These are phyloP conservation scores for Platalea minor DNA, from an alignment of 2,797 vertebrate genomes.

Conservation along the genomic window DNA sequence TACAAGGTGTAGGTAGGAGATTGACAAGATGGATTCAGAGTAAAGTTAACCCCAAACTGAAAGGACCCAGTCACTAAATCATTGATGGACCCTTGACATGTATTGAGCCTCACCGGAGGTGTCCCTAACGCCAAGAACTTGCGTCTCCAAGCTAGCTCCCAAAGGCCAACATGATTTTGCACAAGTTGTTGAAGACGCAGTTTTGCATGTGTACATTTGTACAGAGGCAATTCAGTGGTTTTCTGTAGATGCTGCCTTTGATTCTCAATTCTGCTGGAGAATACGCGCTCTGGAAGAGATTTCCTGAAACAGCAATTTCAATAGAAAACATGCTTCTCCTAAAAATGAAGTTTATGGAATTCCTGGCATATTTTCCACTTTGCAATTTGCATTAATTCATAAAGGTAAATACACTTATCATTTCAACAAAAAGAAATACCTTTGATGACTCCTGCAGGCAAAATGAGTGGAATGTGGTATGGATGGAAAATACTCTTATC, in stretches of 20 bases:
- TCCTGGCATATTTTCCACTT: constrained; percentile 53
- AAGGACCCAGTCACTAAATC: background rate
- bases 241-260: background rate
- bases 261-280: constrained; percentile 13
- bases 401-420: constrained; percentile 39
- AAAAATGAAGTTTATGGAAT: constrained; percentile 51
- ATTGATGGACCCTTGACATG: too few relatives aligned
- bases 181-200: background rate
- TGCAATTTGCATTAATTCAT: constrained; percentile 42
- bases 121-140: background rate
- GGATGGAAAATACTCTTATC: constrained; percentile 48
- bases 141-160: background rate
- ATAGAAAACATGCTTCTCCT: constrained; percentile 44
- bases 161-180: background rate
- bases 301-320: constrained; percentile 24
- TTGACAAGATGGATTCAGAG: background rate
- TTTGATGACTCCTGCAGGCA: constrained; percentile 27
- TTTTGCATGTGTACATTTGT: background rate
- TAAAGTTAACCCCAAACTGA: background rate
- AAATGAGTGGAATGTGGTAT: constrained; percentile 50
- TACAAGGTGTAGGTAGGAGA: background rate
- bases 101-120: background rate
- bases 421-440: background rate
- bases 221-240: background rate
- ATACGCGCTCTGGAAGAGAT: background rate